Evolutionary conservation across 92 coral and sea anemone species (phyloP).

Genomic region (Plumapathes pennacea): DNA sequence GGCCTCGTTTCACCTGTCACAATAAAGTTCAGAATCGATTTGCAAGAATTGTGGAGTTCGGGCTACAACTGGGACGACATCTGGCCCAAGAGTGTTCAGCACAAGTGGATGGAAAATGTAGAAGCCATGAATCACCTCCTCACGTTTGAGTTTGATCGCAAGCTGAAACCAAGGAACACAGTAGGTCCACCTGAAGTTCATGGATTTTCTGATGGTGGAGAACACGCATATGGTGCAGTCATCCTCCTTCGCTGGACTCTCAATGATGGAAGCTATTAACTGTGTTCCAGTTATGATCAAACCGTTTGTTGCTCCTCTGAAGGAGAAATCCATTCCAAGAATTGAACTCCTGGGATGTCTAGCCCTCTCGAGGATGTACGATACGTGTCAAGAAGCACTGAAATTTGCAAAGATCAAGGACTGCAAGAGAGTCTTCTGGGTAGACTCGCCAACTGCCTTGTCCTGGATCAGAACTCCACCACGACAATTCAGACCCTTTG

Average conservation of each 20-base stretch:
- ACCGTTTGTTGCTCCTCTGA: constrained; percentile 57
- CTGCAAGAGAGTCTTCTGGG: constrained; percentile 47
- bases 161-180: constrained; percentile 57
- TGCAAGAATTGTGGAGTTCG: constrained; percentile 56
- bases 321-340: constrained; percentile 58
- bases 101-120: constrained; percentile 43
- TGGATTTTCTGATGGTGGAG: constrained; percentile 65
- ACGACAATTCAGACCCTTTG: constrained; percentile 52
- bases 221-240: constrained; percentile 49
- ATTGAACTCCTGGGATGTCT: constrained; percentile 60
- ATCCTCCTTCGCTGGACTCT: constrained; percentile 63
- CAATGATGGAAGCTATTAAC: constrained; percentile 26
- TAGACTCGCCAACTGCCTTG: constrained; percentile 51
- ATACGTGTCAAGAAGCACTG: constrained; percentile 37
- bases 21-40: constrained; percentile 41
- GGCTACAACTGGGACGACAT: constrained; percentile 60
- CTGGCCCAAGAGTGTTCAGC: constrained; percentile 43
- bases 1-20: constrained; percentile 53
- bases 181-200: constrained; percentile 58
- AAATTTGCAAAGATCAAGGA: constrained; percentile 39
- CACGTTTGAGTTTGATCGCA: constrained; percentile 30
- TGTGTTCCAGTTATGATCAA: constrained; percentile 56
- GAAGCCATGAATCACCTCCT: constrained; percentile 47
- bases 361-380: constrained; percentile 41
- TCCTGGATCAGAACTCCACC: constrained; percentile 59